phyloP scores from a whole-genome alignment of 2,113 vertebrate species.

The Sarotherodon lohbergeri region DNA sequence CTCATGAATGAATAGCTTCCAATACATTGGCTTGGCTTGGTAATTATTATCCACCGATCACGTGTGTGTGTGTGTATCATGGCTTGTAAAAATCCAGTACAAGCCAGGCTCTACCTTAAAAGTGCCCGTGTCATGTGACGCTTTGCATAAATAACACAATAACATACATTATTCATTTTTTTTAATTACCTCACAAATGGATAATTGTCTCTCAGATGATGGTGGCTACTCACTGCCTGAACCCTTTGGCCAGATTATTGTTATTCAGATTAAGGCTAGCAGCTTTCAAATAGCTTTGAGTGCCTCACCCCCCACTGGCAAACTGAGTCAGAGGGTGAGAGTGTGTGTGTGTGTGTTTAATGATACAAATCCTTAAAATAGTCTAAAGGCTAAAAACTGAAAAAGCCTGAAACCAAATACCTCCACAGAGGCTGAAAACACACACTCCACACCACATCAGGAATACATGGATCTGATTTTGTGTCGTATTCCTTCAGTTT shows the following conservation, averaged over 20 bases:
- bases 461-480: background rate
- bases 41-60: background rate
- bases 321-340: background rate
- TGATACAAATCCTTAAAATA: background rate
- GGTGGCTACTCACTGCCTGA: background rate
- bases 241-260: background rate
- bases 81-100: background rate
- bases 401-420: background rate
- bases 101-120: background rate
- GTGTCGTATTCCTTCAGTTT: background rate
- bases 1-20: background rate
- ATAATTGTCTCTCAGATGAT: background rate
- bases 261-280: background rate
- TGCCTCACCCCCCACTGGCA: background rate
- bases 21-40: background rate
- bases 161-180: background rate
- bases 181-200: background rate
- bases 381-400: background rate
- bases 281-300: background rate
- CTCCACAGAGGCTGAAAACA: background rate
- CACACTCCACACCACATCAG: background rate
- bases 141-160: background rate
- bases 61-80: too few species aligned
- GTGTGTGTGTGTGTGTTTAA: background rate
- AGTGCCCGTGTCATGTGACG: background rate